These are phyloP conservation scores for Trochalopteron elliotii DNA, from an alignment of 2,113 vertebrate genomes.

Conservation along the genomic window DNA sequence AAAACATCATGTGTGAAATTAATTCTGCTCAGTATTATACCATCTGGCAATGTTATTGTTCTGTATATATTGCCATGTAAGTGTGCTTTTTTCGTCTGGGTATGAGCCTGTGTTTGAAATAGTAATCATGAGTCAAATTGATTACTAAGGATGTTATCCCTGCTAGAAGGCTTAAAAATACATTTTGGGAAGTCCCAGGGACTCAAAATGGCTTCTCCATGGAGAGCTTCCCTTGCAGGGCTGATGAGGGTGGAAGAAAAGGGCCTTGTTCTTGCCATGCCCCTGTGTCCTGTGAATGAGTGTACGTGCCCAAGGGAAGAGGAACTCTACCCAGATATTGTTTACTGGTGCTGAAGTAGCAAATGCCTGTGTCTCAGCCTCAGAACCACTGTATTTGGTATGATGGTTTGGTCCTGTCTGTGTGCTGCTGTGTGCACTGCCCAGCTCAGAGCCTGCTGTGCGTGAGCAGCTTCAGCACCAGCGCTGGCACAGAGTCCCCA, in stretches of 20 bases:
- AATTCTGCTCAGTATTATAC: conserved; percentile 55
- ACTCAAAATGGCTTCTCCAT: neutral
- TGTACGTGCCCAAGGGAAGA: neutral
- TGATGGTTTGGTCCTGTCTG: neutral
- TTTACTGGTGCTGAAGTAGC: neutral
- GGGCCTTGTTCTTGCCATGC: neutral
- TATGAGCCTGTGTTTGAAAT: conserved; percentile 38
- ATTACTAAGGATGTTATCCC: conserved; percentile 16
- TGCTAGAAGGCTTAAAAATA: conserved; percentile 1
- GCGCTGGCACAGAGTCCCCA: neutral
- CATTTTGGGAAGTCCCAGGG: neutral
- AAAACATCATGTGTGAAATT: conserved; percentile 62
- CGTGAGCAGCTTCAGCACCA: rapidly evolving
- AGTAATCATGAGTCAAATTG: conserved; percentile 41
- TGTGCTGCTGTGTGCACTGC: neutral
- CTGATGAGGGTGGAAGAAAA: neutral
- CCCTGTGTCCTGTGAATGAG: neutral
- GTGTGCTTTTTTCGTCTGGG: neutral
- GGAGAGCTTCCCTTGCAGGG: neutral
- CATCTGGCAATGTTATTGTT: conserved; percentile 62
- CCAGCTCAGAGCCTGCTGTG: neutral
- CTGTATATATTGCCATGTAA: conserved; percentile 20
- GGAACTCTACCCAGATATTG: neutral
- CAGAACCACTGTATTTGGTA: neutral
- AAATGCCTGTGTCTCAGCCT: neutral